phyloP scores from a whole-genome alignment of 1,140 invertebrate genomes.

The Ooceraea biroi region DNA sequence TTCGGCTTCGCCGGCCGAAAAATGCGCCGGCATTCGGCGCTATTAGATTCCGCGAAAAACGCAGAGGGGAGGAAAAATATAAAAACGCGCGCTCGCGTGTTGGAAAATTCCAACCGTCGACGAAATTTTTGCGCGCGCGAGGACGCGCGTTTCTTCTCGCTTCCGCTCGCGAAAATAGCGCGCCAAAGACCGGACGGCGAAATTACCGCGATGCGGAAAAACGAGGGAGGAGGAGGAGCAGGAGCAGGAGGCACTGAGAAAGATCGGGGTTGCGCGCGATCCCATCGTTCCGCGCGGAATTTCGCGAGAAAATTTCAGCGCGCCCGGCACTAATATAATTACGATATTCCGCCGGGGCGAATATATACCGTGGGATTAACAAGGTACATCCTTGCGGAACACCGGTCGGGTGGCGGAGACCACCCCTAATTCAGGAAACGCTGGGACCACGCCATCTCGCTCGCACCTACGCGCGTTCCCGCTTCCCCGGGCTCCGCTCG shows the following conservation, averaged over 20 bases:
- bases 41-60: not conserved
- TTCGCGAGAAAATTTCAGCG: slow-evolving; percentile 72
- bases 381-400: slow-evolving; percentile 75
- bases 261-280: slow-evolving; percentile 23
- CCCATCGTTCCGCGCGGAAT: slow-evolving; percentile 57
- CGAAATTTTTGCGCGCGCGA: too few relatives aligned
- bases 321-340: slow-evolving; percentile 75
- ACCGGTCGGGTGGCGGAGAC: slow-evolving; percentile 47
- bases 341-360: slow-evolving; percentile 76
- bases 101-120: too few relatives aligned
- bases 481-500: too few relatives aligned
- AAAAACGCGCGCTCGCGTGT: too few relatives aligned
- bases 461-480: slow-evolving; percentile 9
- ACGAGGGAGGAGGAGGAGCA: not conserved
- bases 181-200: slow-evolving; percentile 14
- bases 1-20: not conserved
- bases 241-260: slow-evolving; percentile 24
- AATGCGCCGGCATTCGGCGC: not conserved
- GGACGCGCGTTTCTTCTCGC: too few relatives aligned
- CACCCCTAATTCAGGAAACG: slow-evolving; percentile 60
- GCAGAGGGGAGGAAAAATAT: not conserved
- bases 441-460: slow-evolving; percentile 7
- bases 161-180: slow-evolving; percentile 12
- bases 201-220: slow-evolving; percentile 47
- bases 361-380: slow-evolving; percentile 78